Evolutionary conservation across 2,113 vertebrate genomes (phyloP).

Genomic region (Raphicerus campestris): DNA sequence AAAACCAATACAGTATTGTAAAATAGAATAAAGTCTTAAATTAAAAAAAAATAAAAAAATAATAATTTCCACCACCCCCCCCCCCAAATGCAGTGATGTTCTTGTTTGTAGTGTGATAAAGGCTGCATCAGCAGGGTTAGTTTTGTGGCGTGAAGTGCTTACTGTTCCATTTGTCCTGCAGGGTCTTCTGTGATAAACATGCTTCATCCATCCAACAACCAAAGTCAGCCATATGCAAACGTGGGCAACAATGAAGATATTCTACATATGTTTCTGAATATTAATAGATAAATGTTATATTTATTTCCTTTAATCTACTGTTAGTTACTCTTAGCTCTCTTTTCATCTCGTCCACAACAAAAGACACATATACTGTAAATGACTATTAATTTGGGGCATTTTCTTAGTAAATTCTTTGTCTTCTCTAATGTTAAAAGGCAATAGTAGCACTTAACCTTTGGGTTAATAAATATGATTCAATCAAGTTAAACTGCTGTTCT

Average conservation of each 20-base stretch:
- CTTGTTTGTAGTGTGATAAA: background rate
- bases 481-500: conserved; percentile 54
- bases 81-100: conserved; percentile 12
- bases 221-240: background rate
- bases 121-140: background rate
- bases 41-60: no score
- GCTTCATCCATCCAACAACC: background rate
- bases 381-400: background rate
- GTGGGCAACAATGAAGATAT: background rate
- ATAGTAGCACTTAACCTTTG: conserved; percentile 46
- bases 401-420: conserved; percentile 10
- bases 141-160: background rate
- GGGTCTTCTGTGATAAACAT: background rate
- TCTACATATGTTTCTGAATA: background rate
- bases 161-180: background rate
- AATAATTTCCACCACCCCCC: no score
- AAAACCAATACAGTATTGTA: no score
- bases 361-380: background rate
- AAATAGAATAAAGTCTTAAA: no score
- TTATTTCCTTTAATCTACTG: background rate
- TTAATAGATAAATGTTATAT: background rate
- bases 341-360: background rate
- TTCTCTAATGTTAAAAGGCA: conserved; percentile 49
- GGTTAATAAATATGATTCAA: conserved; percentile 51
- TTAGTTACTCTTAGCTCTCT: background rate